Evolutionary conservation across 2,888 invertebrate genomes (phyloP), one percentile per base, ranked within the genome.

Genomic region (Tetheella fluctuosa): DNA sequence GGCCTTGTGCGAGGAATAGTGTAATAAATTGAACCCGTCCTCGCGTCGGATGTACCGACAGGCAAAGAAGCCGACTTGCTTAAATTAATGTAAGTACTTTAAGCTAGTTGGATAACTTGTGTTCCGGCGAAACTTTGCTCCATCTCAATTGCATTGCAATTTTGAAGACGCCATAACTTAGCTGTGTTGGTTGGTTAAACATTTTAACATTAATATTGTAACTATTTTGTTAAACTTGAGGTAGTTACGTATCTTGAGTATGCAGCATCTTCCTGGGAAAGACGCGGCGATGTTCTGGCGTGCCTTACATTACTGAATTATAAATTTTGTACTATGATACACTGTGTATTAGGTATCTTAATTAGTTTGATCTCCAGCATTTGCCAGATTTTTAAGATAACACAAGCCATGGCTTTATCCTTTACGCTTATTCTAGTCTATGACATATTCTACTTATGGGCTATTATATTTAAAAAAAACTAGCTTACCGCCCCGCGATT

Each of bases 81-180:
- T 54, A 62, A 60, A 62, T 64, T 64, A 64, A 62, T 62, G 58
- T 52, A 57, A 60, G 60, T 57, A 64, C 58, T 64, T 23, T 52
- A 60, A 23, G 17, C 53, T 5, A 56, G 39, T 52, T 37, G 28
- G 23, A 6, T 13, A 62, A 61, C 61, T 59, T 39, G 25, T 56
- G 59, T 59, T 64, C 60, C 55, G 59, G 52, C 23, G 59, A 57
- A 67, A 64, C 63, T 67, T 62, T 55, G 39, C 54, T 57, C 52
- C 60, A 62, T 65, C 64, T 68, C 65, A 64, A 65, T 68, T 63
- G 68, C 64, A 64, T 59, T 64, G 63, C 62, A 64, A 64, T 65
- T 68, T 68, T 64, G 65, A 63, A 65, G 60, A 53, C 56, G 23
- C 58, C 63, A 59, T 53, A 61, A 30, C 54, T 62, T 59, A 53